Percentiles rank a stretch among this genome's conserved stretches.
These are phyloP conservation scores for Caracal caracal DNA, from an alignment of 2,113 vertebrate genomes.

Conservation along the genomic window DNA sequence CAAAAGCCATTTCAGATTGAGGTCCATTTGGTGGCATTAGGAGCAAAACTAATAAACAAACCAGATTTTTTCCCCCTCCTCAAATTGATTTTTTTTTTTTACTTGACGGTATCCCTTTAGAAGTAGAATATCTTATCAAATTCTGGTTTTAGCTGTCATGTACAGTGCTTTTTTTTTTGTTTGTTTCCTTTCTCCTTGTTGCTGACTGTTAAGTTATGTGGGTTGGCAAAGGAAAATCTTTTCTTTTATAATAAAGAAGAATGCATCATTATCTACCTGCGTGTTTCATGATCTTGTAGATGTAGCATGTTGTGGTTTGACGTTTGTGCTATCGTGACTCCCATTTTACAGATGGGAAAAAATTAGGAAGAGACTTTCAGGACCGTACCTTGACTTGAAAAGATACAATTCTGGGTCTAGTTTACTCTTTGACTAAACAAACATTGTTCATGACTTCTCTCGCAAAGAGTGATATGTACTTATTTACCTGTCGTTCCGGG, in stretches of 20 bases:
- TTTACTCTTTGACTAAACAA: neutral
- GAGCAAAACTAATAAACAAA: constrained; percentile 81
- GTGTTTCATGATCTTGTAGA: neutral
- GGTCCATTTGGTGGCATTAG: constrained; percentile 80
- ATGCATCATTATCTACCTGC: neutral
- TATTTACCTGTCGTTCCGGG: neutral
- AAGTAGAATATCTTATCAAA: constrained; percentile 73
- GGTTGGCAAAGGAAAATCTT: constrained; percentile 55
- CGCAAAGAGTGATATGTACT: neutral
- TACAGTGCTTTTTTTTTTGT: neutral
- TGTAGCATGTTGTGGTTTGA: neutral
- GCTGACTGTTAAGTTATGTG: constrained; percentile 64
- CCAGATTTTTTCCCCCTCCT: constrained; percentile 45
- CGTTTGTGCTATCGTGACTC: neutral
- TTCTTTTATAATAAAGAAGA: constrained; percentile 54
- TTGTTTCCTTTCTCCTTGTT: constrained; percentile 61
- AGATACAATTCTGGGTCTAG: neutral
- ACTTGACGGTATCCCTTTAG: constrained; percentile 69
- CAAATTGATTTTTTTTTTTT: constrained; percentile 67
- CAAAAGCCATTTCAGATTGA: constrained; percentile 79
- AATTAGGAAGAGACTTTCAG: neutral
- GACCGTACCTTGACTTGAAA: neutral
- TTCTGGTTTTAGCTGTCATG: constrained; percentile 71
- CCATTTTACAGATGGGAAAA: constrained; percentile 51
- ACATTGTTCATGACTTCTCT: neutral